Conservation (phyloP, 35 echinoderm and acorn worm species). For the Ophiothrix spiculata region DNA sequence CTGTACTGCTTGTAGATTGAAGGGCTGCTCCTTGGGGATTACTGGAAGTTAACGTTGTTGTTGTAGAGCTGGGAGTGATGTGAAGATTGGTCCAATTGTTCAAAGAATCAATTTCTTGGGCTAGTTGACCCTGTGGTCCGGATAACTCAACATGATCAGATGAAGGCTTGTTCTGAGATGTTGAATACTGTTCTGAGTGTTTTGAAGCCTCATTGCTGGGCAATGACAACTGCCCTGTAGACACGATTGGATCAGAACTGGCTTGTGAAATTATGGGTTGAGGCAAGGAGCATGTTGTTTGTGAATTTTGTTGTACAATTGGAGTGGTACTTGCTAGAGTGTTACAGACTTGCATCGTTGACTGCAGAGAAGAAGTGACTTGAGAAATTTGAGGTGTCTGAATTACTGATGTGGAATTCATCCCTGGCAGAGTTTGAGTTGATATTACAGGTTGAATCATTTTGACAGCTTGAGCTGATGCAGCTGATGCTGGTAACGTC, state of each 20-base stretch:
- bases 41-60: neutral
- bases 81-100: neutral
- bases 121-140: neutral
- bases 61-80: neutral
- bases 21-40: neutral
- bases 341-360: no score
- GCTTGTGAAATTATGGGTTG: no score
- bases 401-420: no score
- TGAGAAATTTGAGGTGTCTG: no score
- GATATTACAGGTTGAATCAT: no score
- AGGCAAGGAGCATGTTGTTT: no score
- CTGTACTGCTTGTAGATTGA: neutral
- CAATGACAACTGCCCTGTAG: neutral
- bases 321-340: no score
- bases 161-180: neutral
- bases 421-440: no score
- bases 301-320: no score
- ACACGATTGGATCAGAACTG: no score
- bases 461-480: neutral
- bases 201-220: neutral
- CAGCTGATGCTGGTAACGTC: neutral
- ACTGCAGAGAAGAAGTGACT: no score
- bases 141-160: no score
- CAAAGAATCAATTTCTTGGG: neutral
- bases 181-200: neutral